Conservation (phyloP, 2,113 vertebrate genomes). For the Actenoides hombroni region DNA sequence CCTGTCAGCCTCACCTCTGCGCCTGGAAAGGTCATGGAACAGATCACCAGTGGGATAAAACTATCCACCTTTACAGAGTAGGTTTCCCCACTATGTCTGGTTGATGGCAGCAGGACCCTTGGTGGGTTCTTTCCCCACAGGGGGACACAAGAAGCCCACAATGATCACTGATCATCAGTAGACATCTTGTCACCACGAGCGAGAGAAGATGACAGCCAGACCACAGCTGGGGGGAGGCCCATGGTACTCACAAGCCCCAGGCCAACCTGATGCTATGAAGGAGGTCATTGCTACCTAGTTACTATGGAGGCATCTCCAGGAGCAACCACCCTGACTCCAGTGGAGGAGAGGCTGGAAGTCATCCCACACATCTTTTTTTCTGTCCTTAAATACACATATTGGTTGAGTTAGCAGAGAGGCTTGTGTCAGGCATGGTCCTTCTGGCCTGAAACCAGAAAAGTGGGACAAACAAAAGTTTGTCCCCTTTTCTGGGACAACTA, state of each 20-base stretch:
- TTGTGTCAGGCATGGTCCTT: background rate
- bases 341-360: background rate
- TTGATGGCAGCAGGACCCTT: background rate
- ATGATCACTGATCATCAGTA: background rate
- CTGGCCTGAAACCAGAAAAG: background rate
- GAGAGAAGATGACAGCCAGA: background rate
- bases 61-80: background rate
- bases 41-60: background rate
- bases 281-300: background rate
- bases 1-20: too few relatives aligned
- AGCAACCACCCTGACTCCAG: background rate
- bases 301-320: fast-evolving
- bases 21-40: too few relatives aligned
- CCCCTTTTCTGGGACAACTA: background rate
- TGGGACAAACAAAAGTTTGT: background rate
- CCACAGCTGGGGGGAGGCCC: background rate
- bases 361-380: background rate
- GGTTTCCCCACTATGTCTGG: background rate
- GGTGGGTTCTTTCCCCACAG: background rate
- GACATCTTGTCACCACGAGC: background rate
- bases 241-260: background rate
- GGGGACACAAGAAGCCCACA: background rate
- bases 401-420: background rate
- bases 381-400: background rate
- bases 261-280: background rate